A percentile compares a stretch with the other conserved stretches of the same genome.
phyloP scores from a whole-genome alignment of 2,797 vertebrate genomes.

The Microtus agrestis region DNA sequence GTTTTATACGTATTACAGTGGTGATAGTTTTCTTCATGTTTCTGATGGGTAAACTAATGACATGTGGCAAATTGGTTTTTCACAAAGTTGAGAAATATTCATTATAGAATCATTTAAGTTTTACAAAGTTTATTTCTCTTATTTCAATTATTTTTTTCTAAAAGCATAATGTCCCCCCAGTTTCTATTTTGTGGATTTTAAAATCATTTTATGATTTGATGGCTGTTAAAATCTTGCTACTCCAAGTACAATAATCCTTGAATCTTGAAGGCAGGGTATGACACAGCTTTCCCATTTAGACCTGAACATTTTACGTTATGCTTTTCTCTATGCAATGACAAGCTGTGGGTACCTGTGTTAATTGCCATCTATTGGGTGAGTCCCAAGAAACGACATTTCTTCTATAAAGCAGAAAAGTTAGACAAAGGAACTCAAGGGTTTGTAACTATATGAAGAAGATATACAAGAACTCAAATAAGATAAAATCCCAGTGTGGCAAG shows the following conservation, averaged over 20 bases:
- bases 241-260: background rate
- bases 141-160: background rate
- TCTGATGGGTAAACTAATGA: background rate
- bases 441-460: background rate
- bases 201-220: background rate
- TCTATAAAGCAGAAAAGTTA: too few species aligned
- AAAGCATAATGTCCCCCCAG: background rate
- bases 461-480: background rate
- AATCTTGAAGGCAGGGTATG: background rate
- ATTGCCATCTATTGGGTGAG: background rate
- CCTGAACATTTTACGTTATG: background rate
- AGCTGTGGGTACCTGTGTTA: background rate
- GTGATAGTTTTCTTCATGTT: background rate
- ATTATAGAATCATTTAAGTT: background rate
- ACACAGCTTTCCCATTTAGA: too few species aligned
- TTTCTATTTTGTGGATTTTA: conserved; percentile 5
- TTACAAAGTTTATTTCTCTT: background rate
- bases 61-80: conserved; percentile 1
- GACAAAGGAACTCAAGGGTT: background rate
- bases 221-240: background rate
- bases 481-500: background rate
- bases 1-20: background rate
- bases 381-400: too few species aligned
- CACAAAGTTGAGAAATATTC: background rate
- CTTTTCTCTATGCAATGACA: background rate